These are phyloP conservation scores for Pogona vitticeps DNA, from an alignment of 2,113 vertebrate genomes.

Conservation along the genomic window DNA sequence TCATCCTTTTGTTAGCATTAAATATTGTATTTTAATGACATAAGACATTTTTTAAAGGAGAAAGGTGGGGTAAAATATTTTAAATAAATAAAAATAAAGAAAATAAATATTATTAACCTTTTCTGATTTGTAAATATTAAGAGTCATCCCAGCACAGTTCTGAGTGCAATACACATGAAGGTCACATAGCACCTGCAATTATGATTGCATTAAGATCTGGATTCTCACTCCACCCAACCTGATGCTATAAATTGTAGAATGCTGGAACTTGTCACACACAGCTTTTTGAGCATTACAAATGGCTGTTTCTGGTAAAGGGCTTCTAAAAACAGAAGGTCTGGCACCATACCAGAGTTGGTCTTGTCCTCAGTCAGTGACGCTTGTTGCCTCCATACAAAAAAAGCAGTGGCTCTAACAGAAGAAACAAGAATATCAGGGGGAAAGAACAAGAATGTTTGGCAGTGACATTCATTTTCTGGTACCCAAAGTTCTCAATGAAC, in stretches of 20 bases:
- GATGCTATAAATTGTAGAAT: neutral
- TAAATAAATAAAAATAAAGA: too few species aligned
- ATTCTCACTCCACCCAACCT: neutral
- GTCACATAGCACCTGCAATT: neutral
- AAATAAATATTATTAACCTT: neutral
- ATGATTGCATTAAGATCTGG: neutral
- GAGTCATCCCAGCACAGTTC: neutral
- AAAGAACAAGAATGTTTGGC: neutral
- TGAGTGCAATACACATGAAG: neutral
- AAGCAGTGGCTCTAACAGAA: constrained; percentile 3
- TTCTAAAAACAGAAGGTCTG: neutral
- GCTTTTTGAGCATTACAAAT: neutral
- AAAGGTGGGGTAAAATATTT: too few species aligned
- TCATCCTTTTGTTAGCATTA: too few species aligned
- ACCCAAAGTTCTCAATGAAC: neutral
- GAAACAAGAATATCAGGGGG: neutral
- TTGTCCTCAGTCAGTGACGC: neutral
- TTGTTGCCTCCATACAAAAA: neutral
- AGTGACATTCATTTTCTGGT: neutral
- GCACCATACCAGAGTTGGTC: rapidly evolving
- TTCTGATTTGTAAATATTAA: neutral
- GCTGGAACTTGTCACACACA: neutral
- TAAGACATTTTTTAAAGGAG: too few species aligned
- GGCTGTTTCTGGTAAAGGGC: neutral
- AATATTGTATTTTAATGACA: too few species aligned